Percentiles rank a stretch among this genome's conserved stretches.
phyloP scores from a whole-genome alignment of 2,888 invertebrate genomes.

The Alloplasta piceator region DNA sequence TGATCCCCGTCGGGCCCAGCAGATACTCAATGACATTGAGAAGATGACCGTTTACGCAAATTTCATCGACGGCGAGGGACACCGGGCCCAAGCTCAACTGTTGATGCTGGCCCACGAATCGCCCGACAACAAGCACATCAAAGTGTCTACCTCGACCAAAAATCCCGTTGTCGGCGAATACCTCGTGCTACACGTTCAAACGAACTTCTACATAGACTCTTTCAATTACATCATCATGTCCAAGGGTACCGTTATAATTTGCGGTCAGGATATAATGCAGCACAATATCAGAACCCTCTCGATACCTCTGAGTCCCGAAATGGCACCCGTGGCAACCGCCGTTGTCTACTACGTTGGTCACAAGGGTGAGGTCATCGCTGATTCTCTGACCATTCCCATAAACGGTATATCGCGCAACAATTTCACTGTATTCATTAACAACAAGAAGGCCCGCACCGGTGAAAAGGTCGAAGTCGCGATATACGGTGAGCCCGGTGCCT shows the following conservation, averaged over 20 bases:
- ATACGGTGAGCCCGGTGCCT: conserved; percentile 96
- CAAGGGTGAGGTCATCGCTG: conserved; percentile 94
- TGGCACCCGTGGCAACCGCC: conserved; percentile 96
- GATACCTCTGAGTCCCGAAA: conserved; percentile 92
- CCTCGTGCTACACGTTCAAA: conserved; percentile 96
- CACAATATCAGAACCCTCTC: conserved; percentile 91
- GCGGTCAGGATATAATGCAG: conserved; percentile 93
- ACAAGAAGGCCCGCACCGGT: conserved; percentile 96
- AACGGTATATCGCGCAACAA: conserved; percentile 97
- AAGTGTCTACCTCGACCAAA: conserved; percentile 93
- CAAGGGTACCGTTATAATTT: conserved; percentile 94
- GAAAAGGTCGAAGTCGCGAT: conserved; percentile 97
- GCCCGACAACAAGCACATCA: conserved; percentile 92
- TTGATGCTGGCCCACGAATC: conserved; percentile 92
- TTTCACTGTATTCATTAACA: conserved; percentile 94
- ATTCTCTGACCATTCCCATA: conserved; percentile 97
- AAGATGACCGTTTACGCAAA: conserved; percentile 88
- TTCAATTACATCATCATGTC: conserved; percentile 97
- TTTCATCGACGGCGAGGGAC: conserved; percentile 88
- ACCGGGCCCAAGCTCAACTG: conserved; percentile 88
- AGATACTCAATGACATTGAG: conserved; percentile 87
- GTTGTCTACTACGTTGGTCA: conserved; percentile 94
- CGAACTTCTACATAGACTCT: conserved; percentile 94
- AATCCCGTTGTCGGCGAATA: conserved; percentile 95
- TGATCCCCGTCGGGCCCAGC: conserved; percentile 85